A percentile compares a stretch with the other conserved stretches of the same genome.
These are phyloP conservation scores for Mnemiopsis leidyi DNA, from an alignment of 37 sponge, comb jelly and placozoan species.

Conservation along the genomic window DNA sequence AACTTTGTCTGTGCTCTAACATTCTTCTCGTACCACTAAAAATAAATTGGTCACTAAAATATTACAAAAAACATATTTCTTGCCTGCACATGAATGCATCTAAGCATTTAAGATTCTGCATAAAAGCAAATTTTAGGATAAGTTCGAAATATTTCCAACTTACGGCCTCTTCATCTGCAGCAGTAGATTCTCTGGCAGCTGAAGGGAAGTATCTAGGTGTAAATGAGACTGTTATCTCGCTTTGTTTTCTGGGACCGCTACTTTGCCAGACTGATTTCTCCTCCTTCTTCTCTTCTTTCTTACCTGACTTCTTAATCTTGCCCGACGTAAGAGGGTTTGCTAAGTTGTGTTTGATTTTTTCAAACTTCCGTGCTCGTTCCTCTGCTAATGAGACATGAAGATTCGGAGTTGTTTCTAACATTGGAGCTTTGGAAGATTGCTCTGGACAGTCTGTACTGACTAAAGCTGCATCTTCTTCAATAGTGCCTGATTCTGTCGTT, in stretches of 20 bases:
- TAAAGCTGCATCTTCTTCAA: too few species aligned
- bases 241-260: neutral
- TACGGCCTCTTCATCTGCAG: constrained; percentile 80
- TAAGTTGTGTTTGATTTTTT: constrained; percentile 58
- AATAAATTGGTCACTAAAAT: neutral
- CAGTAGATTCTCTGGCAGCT: constrained; percentile 87
- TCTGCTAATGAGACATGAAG: neutral
- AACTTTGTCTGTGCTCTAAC: constrained; percentile 67
- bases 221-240: constrained; percentile 80
- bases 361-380: constrained; percentile 44
- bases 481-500: too few species aligned
- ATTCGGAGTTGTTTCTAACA: too few species aligned
- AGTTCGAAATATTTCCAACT: too few species aligned
- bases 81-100: too few species aligned
- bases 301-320: neutral
- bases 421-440: too few species aligned
- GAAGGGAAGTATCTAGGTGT: constrained; percentile 90
- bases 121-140: too few species aligned
- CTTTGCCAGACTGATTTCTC: neutral
- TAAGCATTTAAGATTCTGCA: too few species aligned
- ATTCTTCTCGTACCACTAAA: constrained; percentile 86
- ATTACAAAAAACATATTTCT: too few species aligned
- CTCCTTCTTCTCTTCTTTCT: neutral
- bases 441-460: too few species aligned
- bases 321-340: constrained; percentile 37